Base-by-base conservation (phyloP, 2,113 vertebrate species). In the Semnornis frantzii region DNA sequence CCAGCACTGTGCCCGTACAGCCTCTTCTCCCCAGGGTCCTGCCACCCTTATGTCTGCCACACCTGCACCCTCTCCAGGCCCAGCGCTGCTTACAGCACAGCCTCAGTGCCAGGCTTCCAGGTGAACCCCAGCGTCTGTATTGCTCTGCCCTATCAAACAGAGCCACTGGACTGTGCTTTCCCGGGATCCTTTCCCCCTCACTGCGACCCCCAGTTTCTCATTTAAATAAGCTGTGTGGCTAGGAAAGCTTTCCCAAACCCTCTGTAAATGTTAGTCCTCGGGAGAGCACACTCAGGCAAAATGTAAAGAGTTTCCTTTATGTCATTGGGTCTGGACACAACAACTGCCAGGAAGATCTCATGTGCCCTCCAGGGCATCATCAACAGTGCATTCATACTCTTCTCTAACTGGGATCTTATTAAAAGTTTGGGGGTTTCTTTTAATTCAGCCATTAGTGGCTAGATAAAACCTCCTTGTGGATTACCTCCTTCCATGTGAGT, bases 381-480 rank as follows among this genome's bases (percentile, higher is more conserved):
- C 82, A 95, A 87, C 85, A 80, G 60, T 50, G n/a, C 58, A 94
- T 92, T 93, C 39, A 82, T 82, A 64, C 46, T 90, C 85, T 81
- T 54, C 52, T 80, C 15, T 70, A 62, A 48, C 68, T 79, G 62
- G 18, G 14, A 20, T 81, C 8, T 82, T 87, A 89, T 60, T 87
- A 83, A 88, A 95, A 87, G 7, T 37, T 11, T 39, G 65, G 72
- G 91, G 17, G 12, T 71, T 83, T 81, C 62, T 70, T 85, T 83
- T 60, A 27, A 65, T 83, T 62, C 44, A 83, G 33, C 58, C 79
- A 68, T 68, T 85, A 60, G 31, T 50, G 44, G 57, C 52, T 77
- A 91, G 87, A 77, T 89, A 85, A 89, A 92, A 16, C 63, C 10
- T 85, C 44, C 77, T 75, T 86, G 55, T 82, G 81, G 87, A 70